Evolutionary conservation across 2,797 vertebrate species (phyloP).

Genomic region (Sebastes reedi): DNA sequence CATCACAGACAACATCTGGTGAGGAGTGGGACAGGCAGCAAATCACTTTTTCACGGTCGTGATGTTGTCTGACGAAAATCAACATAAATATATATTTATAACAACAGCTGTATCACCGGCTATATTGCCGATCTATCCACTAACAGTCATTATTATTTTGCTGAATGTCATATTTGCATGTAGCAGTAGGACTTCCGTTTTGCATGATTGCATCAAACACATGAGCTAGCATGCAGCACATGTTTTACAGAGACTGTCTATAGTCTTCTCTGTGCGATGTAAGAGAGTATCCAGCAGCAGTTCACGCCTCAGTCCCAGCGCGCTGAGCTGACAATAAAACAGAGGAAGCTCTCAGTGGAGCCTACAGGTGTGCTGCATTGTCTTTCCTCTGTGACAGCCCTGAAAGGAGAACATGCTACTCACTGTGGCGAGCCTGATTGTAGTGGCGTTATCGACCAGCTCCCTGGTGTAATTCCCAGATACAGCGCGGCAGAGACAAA

Average conservation of each 20-base stretch:
- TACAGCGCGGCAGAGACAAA: constrained; percentile 62
- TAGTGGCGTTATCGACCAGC: constrained; percentile 80
- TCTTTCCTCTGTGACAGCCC: constrained; percentile 79
- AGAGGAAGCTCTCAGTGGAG: constrained; percentile 62
- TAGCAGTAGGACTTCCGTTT: not conserved
- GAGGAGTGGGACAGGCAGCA: not conserved
- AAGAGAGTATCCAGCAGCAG: constrained; percentile 34
- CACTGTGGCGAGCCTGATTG: constrained; percentile 83
- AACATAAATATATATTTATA: not conserved
- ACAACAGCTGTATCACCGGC: not conserved
- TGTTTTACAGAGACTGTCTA: constrained; percentile 4
- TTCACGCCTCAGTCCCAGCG: constrained; percentile 36
- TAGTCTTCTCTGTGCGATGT: constrained; percentile 10
- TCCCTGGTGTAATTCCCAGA: constrained; percentile 80
- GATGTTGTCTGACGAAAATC: not conserved
- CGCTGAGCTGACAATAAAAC: constrained; percentile 60
- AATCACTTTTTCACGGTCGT: no score
- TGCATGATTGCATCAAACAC: constrained; percentile 10
- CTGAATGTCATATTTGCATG: not conserved
- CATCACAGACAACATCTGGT: not conserved
- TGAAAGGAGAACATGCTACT: constrained; percentile 81
- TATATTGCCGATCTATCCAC: not conserved
- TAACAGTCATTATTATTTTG: not conserved
- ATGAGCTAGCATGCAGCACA: not conserved
- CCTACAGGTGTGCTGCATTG: constrained; percentile 81